Evolutionary conservation across 1,140 invertebrate genomes (phyloP).

Genomic region (Bilobella aurantiaca): DNA sequence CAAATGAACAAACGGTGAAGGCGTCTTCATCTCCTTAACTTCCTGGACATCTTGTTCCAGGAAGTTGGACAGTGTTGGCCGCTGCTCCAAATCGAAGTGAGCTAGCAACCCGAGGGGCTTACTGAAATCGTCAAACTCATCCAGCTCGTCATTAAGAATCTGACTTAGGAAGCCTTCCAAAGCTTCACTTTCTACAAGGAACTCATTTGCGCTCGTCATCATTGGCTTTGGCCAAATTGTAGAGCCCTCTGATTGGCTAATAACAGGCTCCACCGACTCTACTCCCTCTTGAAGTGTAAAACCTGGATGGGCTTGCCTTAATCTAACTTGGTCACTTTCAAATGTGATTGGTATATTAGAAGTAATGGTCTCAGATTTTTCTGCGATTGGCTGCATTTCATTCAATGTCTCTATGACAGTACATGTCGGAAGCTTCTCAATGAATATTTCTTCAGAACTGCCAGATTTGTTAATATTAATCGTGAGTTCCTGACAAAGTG

Average conservation of each 20-base stretch:
- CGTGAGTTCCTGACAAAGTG: neutral
- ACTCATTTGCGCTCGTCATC: neutral
- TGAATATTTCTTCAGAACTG: neutral
- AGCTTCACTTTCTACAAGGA: neutral
- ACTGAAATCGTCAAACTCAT: neutral
- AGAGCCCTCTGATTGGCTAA: neutral
- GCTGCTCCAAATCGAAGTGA: neutral
- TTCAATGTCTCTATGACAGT: neutral
- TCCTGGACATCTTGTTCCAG: neutral
- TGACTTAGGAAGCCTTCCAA: neutral
- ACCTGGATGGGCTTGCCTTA: neutral
- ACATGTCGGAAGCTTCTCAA: neutral
- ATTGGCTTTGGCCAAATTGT: neutral
- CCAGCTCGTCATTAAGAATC: neutral
- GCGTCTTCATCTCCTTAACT: neutral
- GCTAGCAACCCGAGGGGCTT: neutral
- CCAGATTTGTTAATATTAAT: slow-evolving; percentile 1
- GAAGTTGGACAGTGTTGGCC: neutral
- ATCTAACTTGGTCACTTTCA: neutral
- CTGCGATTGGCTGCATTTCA: neutral
- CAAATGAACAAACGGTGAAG: neutral
- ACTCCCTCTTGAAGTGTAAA: neutral
- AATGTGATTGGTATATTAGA: neutral
- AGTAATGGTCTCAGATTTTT: neutral
- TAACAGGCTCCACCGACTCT: neutral